phyloP scores from a whole-genome alignment of 1,140 invertebrate species.

The Nasonia giraulti region DNA sequence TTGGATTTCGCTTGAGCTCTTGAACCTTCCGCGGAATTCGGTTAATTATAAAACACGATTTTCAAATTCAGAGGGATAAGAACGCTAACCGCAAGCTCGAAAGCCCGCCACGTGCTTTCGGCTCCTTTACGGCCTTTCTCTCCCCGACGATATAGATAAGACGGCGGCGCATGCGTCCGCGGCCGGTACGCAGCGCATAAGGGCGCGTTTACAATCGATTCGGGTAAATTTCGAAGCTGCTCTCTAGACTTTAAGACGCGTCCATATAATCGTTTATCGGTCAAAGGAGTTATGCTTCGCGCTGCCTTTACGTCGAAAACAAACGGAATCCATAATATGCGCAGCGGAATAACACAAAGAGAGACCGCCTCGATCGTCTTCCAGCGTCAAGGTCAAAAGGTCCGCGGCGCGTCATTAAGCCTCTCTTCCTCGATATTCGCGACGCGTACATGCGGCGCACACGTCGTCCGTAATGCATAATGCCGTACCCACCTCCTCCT shows the following conservation, averaged over 20 bases:
- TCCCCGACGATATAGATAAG: not conserved
- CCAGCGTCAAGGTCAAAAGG: not conserved
- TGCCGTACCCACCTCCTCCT: not conserved
- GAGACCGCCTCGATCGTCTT: too few species aligned
- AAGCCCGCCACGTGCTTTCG: not conserved
- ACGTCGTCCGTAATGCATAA: not conserved
- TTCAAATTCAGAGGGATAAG: not conserved
- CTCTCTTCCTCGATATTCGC: not conserved
- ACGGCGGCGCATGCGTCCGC: not conserved
- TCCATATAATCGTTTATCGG: not conserved
- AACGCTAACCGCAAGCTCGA: not conserved
- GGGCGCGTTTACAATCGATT: not conserved
- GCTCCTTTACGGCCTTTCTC: not conserved
- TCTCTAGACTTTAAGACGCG: not conserved
- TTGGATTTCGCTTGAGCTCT: conserved; percentile 13
- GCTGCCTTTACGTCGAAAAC: too few species aligned
- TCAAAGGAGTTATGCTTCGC: not conserved
- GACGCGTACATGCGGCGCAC: not conserved
- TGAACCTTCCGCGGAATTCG: not conserved
- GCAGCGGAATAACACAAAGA: not conserved
- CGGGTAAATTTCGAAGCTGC: not conserved
- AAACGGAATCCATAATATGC: too few species aligned
- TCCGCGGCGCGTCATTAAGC: not conserved
- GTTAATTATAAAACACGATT: conserved; percentile 9
- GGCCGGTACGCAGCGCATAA: not conserved